Conservation (phyloP, 1,140 invertebrate genomes). For the Trichonephila inaurata region DNA sequence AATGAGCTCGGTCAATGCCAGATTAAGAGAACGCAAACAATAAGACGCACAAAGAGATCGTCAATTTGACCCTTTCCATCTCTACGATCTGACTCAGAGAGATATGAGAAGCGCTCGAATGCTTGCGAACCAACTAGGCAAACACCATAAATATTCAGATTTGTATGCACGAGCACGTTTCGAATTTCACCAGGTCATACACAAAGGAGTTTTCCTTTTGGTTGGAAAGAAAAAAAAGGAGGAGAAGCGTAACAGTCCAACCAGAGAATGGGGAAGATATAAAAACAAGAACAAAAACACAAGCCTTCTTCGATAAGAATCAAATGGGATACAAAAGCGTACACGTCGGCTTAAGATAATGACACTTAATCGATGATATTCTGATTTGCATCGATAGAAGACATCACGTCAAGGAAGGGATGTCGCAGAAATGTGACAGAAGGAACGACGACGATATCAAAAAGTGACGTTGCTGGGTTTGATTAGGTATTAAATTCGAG, state of each 20-base stretch:
- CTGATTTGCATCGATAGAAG: constrained; percentile 7
- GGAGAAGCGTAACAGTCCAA: background rate
- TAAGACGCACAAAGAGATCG: constrained; percentile 3
- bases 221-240: background rate
- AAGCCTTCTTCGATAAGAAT: constrained; percentile 12
- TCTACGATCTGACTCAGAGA: constrained; percentile 9
- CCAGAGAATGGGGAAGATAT: background rate
- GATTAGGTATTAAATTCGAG: background rate
- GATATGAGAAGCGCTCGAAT: background rate
- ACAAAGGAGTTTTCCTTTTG: constrained; percentile 12
- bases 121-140: background rate
- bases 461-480: background rate
- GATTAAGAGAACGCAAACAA: constrained; percentile 1
- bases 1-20: constrained; percentile 16
- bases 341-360: constrained; percentile 63
- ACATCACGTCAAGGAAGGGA: constrained; percentile 6
- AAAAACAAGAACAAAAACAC: constrained; percentile 51
- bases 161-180: constrained; percentile 33
- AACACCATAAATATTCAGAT: constrained; percentile 15
- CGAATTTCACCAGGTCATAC: constrained; percentile 40
- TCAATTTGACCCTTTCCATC: constrained; percentile 28
- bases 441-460: constrained; percentile 3
- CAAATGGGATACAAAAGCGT: constrained; percentile 42
- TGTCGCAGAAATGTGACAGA: constrained; percentile 8
- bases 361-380: constrained; percentile 53